These are phyloP conservation scores for Apamea crenata DNA, from an alignment of 2,888 invertebrate genomes.

Conservation along the genomic window DNA sequence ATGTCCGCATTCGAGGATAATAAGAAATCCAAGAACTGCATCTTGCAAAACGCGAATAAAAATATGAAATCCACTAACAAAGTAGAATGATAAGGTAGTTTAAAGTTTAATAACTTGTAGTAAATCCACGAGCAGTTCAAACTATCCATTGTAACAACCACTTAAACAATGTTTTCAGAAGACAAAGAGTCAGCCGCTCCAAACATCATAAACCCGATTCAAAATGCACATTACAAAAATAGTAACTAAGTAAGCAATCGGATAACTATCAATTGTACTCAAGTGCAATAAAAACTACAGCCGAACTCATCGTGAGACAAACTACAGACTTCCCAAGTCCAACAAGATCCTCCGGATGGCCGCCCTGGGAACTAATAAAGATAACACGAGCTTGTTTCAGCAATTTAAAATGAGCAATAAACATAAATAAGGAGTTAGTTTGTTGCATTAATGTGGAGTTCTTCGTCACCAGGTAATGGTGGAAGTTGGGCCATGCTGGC, in stretches of 20 bases:
- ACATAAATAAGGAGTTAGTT: slow-evolving; percentile 70
- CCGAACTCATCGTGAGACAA: slow-evolving; percentile 46
- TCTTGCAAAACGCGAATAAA: not conserved
- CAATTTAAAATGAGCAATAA: slow-evolving; percentile 73
- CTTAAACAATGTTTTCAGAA: slow-evolving; percentile 17
- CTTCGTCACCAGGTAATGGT: slow-evolving; percentile 46
- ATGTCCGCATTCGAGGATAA: not conserved
- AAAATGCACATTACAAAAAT: slow-evolving; percentile 23
- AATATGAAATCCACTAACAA: not conserved
- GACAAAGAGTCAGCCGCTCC: slow-evolving; percentile 9
- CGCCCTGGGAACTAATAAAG: slow-evolving; percentile 66
- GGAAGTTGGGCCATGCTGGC: slow-evolving; percentile 9
- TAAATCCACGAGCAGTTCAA: slow-evolving; percentile 9
- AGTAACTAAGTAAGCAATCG: slow-evolving; percentile 51
- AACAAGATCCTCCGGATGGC: slow-evolving; percentile 58
- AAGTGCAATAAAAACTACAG: slow-evolving; percentile 57
- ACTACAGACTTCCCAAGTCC: slow-evolving; percentile 59
- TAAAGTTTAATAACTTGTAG: not conserved
- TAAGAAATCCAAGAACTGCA: not conserved
- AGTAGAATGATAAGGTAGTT: not conserved
- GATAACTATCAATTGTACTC: slow-evolving; percentile 56
- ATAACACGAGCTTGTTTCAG: slow-evolving; percentile 67
- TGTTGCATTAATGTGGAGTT: slow-evolving; percentile 61
- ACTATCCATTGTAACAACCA: slow-evolving; percentile 8
- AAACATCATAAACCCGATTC: slow-evolving; percentile 19